Percentiles rank a stretch among this genome's conserved stretches.
These are phyloP conservation scores for Leptothorax acervorum DNA, from an alignment of 2,888 invertebrate genomes.

Conservation along the genomic window DNA sequence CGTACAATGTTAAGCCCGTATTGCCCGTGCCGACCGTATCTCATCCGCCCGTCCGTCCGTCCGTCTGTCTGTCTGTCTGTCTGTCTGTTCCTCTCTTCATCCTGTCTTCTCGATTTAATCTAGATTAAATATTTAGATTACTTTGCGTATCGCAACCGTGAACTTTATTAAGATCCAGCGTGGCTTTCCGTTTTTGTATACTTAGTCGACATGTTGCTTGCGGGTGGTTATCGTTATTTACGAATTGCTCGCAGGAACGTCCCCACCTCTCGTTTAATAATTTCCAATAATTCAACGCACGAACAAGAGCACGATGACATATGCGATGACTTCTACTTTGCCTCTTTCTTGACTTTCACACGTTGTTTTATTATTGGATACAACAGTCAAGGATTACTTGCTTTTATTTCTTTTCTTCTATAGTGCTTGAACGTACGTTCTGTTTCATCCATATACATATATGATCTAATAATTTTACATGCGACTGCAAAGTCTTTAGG, in stretches of 20 bases:
- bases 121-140: constrained; percentile 55
- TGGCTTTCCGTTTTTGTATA: not conserved
- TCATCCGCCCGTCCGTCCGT: constrained; percentile 26
- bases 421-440: not conserved
- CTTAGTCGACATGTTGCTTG: constrained; percentile 1
- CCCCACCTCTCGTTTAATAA: not conserved
- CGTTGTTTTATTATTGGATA: not conserved
- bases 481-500: not conserved
- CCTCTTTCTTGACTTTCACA: not conserved
- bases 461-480: not conserved
- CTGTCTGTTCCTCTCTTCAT: constrained; percentile 38
- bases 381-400: not conserved
- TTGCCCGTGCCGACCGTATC: constrained; percentile 43
- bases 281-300: constrained; percentile 3
- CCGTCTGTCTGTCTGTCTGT: constrained; percentile 1
- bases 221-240: constrained; percentile 5
- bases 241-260: not conserved
- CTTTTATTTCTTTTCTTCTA: not conserved
- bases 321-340: not conserved
- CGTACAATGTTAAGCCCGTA: constrained; percentile 76
- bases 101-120: constrained; percentile 43
- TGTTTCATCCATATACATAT: not conserved
- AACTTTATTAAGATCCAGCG: constrained; percentile 34
- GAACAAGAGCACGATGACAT: not conserved
- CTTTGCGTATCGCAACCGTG: constrained; percentile 12